Conservation (phyloP, 2,113 vertebrate species). For the Otis tarda region DNA sequence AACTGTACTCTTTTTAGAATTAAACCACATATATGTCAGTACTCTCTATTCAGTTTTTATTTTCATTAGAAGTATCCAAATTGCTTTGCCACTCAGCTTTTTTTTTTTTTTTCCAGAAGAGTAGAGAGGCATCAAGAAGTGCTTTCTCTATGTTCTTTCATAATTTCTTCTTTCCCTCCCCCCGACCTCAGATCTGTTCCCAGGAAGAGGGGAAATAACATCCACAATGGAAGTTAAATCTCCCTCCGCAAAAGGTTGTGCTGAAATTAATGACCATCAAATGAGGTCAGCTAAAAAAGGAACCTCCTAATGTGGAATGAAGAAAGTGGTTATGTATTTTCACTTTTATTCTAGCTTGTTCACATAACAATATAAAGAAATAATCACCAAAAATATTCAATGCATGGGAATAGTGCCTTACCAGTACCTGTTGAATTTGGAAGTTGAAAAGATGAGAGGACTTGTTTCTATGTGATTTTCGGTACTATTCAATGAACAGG, state of each 20-base stretch:
- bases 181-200: background rate
- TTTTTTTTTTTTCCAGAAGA: background rate
- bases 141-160: background rate
- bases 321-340: background rate
- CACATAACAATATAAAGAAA: background rate
- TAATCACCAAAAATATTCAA: background rate
- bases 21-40: background rate
- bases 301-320: background rate
- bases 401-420: background rate
- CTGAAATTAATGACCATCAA: background rate
- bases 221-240: background rate
- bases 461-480: background rate
- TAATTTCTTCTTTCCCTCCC: background rate
- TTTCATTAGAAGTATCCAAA: background rate
- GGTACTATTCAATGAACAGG: background rate
- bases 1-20: background rate
- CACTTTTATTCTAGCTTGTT: background rate
- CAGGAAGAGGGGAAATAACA: fast-evolving
- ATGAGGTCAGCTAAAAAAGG: background rate
- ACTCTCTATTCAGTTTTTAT: background rate
- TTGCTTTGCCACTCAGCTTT: background rate
- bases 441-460: background rate
- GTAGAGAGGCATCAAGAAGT: background rate
- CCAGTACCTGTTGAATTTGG: background rate
- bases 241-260: background rate